Evolutionary conservation across 2,797 vertebrate genomes (phyloP).

Genomic region (Pangasius mekongensis): DNA sequence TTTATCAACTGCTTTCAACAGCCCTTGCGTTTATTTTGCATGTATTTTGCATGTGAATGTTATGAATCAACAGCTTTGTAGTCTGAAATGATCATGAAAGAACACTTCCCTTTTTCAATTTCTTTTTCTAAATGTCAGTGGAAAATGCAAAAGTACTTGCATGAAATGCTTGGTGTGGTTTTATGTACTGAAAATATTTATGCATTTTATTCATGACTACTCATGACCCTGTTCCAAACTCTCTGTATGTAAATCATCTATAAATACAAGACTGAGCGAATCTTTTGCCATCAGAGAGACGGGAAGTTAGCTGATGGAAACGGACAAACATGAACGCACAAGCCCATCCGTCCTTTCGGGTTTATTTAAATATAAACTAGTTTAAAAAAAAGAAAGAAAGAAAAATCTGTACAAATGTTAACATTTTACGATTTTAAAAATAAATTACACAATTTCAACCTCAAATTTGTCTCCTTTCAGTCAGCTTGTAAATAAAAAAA

Average conservation of each 20-base stretch:
- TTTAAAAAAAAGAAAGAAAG: neutral
- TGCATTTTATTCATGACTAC: neutral
- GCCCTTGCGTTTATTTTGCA: neutral
- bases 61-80: neutral
- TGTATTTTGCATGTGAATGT: neutral
- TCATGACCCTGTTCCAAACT: neutral
- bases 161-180: neutral
- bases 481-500: neutral
- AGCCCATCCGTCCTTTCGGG: no score
- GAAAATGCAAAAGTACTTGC: neutral
- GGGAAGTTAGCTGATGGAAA: neutral
- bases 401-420: neutral
- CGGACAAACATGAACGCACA: no score
- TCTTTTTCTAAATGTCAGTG: neutral
- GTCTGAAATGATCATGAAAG: neutral
- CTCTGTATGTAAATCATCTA: neutral
- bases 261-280: neutral
- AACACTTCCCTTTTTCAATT: conserved; percentile 2
- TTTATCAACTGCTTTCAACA: neutral
- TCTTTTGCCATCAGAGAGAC: neutral
- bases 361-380: neutral
- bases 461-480: neutral
- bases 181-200: neutral
- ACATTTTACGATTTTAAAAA: neutral
- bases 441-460: neutral